Base-by-base conservation (phyloP, 2,888 invertebrate species). In the Rhabditoides inermis region DNA sequence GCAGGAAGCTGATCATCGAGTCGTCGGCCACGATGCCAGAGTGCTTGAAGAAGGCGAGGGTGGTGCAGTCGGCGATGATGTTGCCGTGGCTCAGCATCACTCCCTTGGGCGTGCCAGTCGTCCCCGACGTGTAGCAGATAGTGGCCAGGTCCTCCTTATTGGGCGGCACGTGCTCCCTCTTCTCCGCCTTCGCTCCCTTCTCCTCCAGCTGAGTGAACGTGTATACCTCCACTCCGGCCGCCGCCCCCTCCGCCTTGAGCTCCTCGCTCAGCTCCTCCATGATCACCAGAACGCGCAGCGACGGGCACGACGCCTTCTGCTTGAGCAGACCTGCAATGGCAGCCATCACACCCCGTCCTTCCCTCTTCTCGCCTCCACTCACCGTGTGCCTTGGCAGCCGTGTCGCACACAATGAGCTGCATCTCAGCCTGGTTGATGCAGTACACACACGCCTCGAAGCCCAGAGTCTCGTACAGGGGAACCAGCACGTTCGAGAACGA, bases 41-140 rank as follows among this genome's bases (percentile, higher is more conserved):
- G 47, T 72, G 53, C 57, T 69, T 69, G 64, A 73, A 73, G 48
- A 69, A 72, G 51, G 63, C 63, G 53, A 71, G 58, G 23, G 69
- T 64, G 39, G 69, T 69, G 15, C 68, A 67, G 32, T 70, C 71
- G 36, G 73, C 70, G 40, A 67, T 56, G n/a, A n/a, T n/a, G 78
- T 94, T 94, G 77, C 87, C 87, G 78, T 98, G 95, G 1, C 90
- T 89, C 71, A 98, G 79, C 89, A 95, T 90, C 26, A 90, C 91
- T 47, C 95, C 95, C 47, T 67, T 65, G n/a, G 62, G 65, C 37
- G 62, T 67, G 68, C 79, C 79, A 53, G 79, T 79, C 7, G 79
- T 79, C 23, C 94, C 94, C 37, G 91, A 91, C 3, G 94, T 94
- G 79, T 94, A 95, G 80, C 94, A 94, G 63, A 95, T 86, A 37